Conservation (phyloP, 2,888 invertebrate species). For the Clepsis dumicolana region DNA sequence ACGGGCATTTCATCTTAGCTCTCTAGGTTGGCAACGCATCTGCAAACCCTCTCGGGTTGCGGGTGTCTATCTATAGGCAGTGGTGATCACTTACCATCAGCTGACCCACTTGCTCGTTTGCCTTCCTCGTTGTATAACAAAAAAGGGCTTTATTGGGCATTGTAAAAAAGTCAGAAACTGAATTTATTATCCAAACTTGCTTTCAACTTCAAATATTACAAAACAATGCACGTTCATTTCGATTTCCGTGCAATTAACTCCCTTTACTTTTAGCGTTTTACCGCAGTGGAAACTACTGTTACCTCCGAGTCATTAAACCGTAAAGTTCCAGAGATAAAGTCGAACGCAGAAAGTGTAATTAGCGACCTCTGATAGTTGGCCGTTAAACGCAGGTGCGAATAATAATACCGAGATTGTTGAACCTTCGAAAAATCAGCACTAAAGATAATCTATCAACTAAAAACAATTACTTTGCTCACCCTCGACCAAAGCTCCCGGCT, state of each 20-base stretch:
- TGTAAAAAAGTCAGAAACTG: too few species aligned
- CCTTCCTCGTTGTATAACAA: too few species aligned
- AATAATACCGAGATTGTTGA: slow-evolving; percentile 15
- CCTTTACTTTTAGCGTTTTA: slow-evolving; percentile 26
- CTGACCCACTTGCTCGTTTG: too few species aligned
- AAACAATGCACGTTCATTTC: slow-evolving; percentile 19
- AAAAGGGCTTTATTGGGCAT: too few species aligned
- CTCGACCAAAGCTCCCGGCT: too few species aligned
- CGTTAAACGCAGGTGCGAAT: slow-evolving; percentile 21
- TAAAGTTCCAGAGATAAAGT: slow-evolving; percentile 35
- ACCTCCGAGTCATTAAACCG: slow-evolving; percentile 33
- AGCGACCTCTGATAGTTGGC: slow-evolving; percentile 19
- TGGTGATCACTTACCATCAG: too few species aligned
- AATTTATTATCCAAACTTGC: too few species aligned
- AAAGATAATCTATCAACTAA: neutral
- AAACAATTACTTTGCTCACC: too few species aligned
- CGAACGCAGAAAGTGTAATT: slow-evolving; percentile 23
- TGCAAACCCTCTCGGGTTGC: too few species aligned
- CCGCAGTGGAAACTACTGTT: slow-evolving; percentile 29
- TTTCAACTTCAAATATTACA: neutral
- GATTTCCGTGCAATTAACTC: slow-evolving; percentile 23
- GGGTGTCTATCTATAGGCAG: too few species aligned
- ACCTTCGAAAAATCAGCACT: neutral
- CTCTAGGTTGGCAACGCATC: too few species aligned
- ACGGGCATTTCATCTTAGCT: too few species aligned